Evolutionary conservation across 2,888 invertebrate species (phyloP).

Genomic region (Orthosia incerta): DNA sequence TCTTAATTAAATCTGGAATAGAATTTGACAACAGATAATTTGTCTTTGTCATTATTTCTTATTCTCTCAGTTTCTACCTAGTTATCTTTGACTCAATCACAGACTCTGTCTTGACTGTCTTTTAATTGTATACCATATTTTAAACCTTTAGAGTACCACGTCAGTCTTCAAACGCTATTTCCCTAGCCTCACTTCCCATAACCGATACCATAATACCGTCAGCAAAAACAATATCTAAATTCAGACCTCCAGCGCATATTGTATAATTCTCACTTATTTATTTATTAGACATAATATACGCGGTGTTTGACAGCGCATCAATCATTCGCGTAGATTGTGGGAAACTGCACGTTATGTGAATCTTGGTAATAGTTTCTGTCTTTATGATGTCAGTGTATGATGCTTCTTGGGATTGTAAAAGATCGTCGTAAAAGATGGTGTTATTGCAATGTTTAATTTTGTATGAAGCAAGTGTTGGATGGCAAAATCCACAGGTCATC

Average conservation of each 20-base stretch:
- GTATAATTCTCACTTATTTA: conserved; percentile 55
- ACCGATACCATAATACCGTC: conserved; percentile 21
- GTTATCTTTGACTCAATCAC: neutral
- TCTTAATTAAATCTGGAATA: no score
- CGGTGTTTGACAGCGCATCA: conserved; percentile 57
- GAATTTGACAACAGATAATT: neutral
- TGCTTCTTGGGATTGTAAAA: neutral
- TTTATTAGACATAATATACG: conserved; percentile 54
- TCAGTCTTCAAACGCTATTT: neutral
- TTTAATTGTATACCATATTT: neutral
- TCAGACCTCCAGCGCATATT: conserved; percentile 37
- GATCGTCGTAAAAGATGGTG: neutral
- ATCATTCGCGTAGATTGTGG: conserved; percentile 52
- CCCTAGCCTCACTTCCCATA: conserved; percentile 34
- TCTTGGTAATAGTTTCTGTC: conserved; percentile 49
- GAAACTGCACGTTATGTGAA: conserved; percentile 45
- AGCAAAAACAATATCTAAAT: conserved; percentile 46
- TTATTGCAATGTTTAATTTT: conserved; percentile 9
- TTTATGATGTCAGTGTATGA: conserved; percentile 20
- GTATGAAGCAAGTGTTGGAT: neutral
- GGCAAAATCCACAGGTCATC: no score
- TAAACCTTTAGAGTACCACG: neutral
- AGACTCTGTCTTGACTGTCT: neutral
- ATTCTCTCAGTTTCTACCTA: neutral
- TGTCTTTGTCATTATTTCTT: neutral